Conservation (phyloP, 2,888 invertebrate species). For the Drosophila incognita region DNA sequence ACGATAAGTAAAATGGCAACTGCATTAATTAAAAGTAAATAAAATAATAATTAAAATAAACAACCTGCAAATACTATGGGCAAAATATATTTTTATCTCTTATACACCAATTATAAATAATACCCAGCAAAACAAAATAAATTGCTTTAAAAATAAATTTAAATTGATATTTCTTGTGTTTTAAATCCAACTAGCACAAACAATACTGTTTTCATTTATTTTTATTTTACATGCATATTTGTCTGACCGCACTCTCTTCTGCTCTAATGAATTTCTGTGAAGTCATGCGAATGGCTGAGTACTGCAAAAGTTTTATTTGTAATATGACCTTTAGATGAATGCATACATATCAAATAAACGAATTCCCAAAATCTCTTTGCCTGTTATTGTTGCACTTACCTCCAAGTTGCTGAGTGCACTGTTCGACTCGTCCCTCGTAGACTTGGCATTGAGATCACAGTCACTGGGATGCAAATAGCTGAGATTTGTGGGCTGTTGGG, state of each 20-base stretch:
- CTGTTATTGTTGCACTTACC: slow-evolving; percentile 68
- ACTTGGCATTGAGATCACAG: slow-evolving; percentile 85
- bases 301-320: not conserved
- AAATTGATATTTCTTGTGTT: not conserved
- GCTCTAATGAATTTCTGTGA: not conserved
- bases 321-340: slow-evolving; percentile 4
- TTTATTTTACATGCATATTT: not conserved
- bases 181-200: not conserved
- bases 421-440: slow-evolving; percentile 84
- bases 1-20: not conserved
- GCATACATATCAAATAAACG: not conserved
- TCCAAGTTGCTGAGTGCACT: slow-evolving; percentile 85
- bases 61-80: not conserved
- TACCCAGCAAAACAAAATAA: not conserved
- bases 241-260: not conserved
- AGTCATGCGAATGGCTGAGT: not conserved
- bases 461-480: slow-evolving; percentile 88
- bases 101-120: not conserved
- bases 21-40: not conserved
- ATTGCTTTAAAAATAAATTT: not conserved
- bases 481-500: slow-evolving; percentile 89
- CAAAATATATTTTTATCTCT: not conserved
- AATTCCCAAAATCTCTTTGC: not conserved
- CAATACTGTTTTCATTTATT: not conserved
- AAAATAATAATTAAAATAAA: not conserved